Percentiles rank a stretch among this genome's conserved stretches.
These are phyloP conservation scores for Geotrypetes seraphini DNA, from an alignment of 2,797 vertebrate species.

Conservation along the genomic window DNA sequence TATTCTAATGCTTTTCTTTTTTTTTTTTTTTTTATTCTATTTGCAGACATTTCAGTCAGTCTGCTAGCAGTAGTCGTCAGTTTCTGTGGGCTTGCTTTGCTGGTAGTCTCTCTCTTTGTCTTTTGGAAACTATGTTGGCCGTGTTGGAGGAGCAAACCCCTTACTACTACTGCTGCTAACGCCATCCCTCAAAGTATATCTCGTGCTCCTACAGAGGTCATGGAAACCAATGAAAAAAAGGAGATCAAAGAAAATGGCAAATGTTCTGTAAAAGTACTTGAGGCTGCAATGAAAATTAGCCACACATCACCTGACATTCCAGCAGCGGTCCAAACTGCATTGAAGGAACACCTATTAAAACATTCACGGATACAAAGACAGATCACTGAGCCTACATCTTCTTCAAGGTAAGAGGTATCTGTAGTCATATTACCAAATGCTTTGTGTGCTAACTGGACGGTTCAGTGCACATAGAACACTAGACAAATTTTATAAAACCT, in stretches of 20 bases:
- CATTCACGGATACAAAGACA: slow-evolving; percentile 91
- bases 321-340: slow-evolving; percentile 84
- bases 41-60: slow-evolving; percentile 91
- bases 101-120: slow-evolving; percentile 95
- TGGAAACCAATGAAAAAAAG: slow-evolving; percentile 70
- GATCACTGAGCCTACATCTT: slow-evolving; percentile 90
- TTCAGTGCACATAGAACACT: too few species aligned
- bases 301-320: slow-evolving; percentile 97
- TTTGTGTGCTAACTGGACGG: too few species aligned
- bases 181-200: slow-evolving; percentile 60
- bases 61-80: slow-evolving; percentile 91
- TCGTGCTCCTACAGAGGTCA: slow-evolving; percentile 51
- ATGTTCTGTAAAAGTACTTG: slow-evolving; percentile 63
- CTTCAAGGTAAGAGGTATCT: slow-evolving; percentile 72
- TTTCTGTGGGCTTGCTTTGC: slow-evolving; percentile 94
- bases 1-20: slow-evolving; percentile 1
- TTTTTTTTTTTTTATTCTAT: slow-evolving; percentile 31
- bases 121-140: slow-evolving; percentile 99
- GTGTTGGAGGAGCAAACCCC: slow-evolving; percentile 86
- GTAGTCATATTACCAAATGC: neutral
- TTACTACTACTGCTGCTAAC: slow-evolving; percentile 47
- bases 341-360: slow-evolving; percentile 78
- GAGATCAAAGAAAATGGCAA: slow-evolving; percentile 67
- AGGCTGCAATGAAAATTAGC: slow-evolving; percentile 96
- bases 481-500: too few species aligned